These are phyloP conservation scores for Bombus soroeensis DNA, from an alignment of 1,140 invertebrate genomes.

Conservation along the genomic window DNA sequence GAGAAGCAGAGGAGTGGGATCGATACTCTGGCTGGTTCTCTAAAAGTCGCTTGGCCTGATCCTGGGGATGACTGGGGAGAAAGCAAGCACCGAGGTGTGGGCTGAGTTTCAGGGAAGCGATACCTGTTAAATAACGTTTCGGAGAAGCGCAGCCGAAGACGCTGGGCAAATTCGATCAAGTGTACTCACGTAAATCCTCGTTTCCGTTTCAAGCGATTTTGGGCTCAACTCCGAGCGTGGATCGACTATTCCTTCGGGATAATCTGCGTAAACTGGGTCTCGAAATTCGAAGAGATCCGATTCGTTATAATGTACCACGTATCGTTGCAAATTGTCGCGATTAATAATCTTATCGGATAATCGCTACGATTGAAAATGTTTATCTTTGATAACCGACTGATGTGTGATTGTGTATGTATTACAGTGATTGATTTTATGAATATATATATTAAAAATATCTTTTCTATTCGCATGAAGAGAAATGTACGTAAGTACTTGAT, in stretches of 20 bases:
- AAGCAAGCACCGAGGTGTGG: background rate
- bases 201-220: constrained; percentile 50
- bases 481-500: too few relatives aligned
- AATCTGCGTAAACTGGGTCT: constrained; percentile 57
- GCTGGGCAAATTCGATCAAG: constrained; percentile 53
- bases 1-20: constrained; percentile 52
- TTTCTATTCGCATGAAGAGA: too few relatives aligned
- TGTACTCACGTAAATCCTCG: constrained; percentile 53
- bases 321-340: constrained; percentile 22
- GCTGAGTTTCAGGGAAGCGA: constrained; percentile 20
- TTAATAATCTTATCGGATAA: constrained; percentile 29
- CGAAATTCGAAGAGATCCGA: constrained; percentile 18
- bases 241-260: constrained; percentile 52
- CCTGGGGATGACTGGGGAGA: constrained; percentile 26
- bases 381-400: accelerated
- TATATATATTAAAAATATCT: too few relatives aligned
- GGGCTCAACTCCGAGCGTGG: constrained; percentile 24
- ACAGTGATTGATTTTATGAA: too few relatives aligned
- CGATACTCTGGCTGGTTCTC: constrained; percentile 58
- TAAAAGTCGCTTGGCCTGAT: constrained; percentile 41
- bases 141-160: constrained; percentile 19
- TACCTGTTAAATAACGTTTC: constrained; percentile 51
- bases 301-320: constrained; percentile 26
- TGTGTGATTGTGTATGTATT: background rate
- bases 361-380: too few relatives aligned